Conservation (phyloP, 2,113 vertebrate genomes). For the Melanerpes formicivorus region DNA sequence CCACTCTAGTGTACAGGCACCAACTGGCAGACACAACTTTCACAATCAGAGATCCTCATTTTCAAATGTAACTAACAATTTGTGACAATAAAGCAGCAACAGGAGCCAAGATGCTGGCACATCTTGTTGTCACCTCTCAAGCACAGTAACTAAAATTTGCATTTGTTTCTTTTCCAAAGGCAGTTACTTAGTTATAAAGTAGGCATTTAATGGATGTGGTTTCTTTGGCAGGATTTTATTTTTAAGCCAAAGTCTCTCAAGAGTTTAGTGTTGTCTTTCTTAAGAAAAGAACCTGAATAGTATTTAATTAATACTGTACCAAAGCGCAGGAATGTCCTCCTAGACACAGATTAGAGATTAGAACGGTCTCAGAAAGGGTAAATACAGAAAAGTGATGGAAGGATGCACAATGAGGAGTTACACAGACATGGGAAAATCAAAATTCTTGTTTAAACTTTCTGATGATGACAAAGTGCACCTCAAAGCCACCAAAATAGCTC, state of each 20-base stretch:
- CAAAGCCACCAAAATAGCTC: background rate
- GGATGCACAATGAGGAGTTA: background rate
- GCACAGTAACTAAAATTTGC: conserved; percentile 36
- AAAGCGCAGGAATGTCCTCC: background rate
- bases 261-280: background rate
- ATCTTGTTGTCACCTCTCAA: conserved; percentile 47
- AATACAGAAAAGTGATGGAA: background rate
- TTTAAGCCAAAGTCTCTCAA: conserved; percentile 9
- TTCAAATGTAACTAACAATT: conserved; percentile 70
- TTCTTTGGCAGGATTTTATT: background rate
- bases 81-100: conserved; percentile 59
- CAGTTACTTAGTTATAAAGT: conserved; percentile 48
- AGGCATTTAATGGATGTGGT: background rate
- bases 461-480: background rate
- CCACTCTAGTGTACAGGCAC: conserved; percentile 51
- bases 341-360: background rate
- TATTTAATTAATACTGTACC: background rate
- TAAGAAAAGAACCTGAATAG: background rate
- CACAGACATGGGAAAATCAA: background rate
- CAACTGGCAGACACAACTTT: conserved; percentile 56
- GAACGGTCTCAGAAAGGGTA: background rate
- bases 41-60: conserved; percentile 59
- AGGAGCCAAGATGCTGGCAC: conserved; percentile 60
- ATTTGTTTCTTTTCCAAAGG: conserved; percentile 56
- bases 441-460: background rate